phyloP scores from a whole-genome alignment of 2,797 vertebrate genomes.

The Neosilurus hyrtlii region DNA sequence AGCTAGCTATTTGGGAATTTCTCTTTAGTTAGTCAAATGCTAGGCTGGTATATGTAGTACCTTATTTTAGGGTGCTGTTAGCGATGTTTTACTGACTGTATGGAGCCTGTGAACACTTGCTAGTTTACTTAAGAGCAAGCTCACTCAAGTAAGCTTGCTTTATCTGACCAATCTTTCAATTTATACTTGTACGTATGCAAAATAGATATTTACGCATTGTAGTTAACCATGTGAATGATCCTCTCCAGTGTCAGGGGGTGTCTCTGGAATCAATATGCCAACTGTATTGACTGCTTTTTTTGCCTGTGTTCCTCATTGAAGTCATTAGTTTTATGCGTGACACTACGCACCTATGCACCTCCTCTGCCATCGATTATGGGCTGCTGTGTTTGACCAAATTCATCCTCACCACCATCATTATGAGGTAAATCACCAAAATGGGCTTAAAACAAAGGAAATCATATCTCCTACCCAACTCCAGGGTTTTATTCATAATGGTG shows the following conservation, averaged over 20 bases:
- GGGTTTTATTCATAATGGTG: constrained; percentile 75
- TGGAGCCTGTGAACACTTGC: background rate
- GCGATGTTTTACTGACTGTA: background rate
- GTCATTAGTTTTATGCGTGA: background rate
- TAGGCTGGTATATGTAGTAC: background rate
- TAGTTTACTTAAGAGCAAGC: background rate
- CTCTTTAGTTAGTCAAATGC: background rate
- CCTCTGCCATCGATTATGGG: constrained; percentile 52
- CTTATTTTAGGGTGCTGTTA: background rate
- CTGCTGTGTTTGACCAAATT: background rate
- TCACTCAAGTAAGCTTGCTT: background rate
- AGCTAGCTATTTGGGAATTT: constrained; percentile 1
- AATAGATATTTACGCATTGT: background rate
- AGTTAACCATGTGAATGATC: background rate
- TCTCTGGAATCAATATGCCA: background rate
- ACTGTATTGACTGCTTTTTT: constrained; percentile 21
- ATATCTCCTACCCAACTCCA: constrained; percentile 53
- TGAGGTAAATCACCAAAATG: constrained; percentile 10
- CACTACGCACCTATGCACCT: constrained; percentile 68
- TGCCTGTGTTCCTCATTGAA: background rate
- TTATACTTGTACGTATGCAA: background rate
- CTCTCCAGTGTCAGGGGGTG: background rate
- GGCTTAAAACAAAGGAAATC: constrained; percentile 12
- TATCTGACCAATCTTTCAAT: background rate
- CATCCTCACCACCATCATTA: background rate